Evolutionary conservation across 2,888 invertebrate species (phyloP), one percentile per base, ranked within the genome.

Genomic region (Ischnus inquisitorius): DNA sequence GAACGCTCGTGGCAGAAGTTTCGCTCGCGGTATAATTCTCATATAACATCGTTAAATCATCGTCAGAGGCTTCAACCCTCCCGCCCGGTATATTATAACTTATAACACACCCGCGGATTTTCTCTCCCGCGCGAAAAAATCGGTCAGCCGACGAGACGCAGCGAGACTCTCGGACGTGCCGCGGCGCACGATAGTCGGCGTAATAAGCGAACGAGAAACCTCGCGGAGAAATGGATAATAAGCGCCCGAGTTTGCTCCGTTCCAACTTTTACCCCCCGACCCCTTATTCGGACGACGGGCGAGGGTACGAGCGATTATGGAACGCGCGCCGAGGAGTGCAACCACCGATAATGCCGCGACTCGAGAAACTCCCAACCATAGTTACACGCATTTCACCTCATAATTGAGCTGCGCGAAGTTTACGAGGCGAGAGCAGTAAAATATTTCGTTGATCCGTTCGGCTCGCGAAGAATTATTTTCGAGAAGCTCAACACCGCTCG

Each of bases 1-100:
- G 22, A 28, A 68, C n/a, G 68, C 8, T 19, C 41, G 19, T 60
- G 68, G 51, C 48, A 16, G 16, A 51, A 51, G 28, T 43, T 65
- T 76, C 25, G 43, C 51, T 57, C 41, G 68, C 19, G 60, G 82
- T 82, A 83, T 85, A 85, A 85, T 87, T 34, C 81, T 72, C 67
- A 68, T 34, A 46, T 65, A 67, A 68, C 68, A 79, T 83, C 80
- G 74, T 77, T 86, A 87, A 86, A 87, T 88, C 86, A 84, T 84
- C 43, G 72, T 69, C 81, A 43, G 64, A 43, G 28, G 68, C 48
- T 67, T 25, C 67, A 51, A 25, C 76, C 57, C 51, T 51, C 57
- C 64, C 25, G n/a, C 54, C 8, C 65, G 54, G 57, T 46, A 28
- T 75, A 62, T 75, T 64, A 16, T 14, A 54, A 48, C n/a, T 22